Evolutionary conservation across 2,888 invertebrate genomes (phyloP), one percentile per base, ranked within the genome.

Genomic region (Syrphus vitripennis): DNA sequence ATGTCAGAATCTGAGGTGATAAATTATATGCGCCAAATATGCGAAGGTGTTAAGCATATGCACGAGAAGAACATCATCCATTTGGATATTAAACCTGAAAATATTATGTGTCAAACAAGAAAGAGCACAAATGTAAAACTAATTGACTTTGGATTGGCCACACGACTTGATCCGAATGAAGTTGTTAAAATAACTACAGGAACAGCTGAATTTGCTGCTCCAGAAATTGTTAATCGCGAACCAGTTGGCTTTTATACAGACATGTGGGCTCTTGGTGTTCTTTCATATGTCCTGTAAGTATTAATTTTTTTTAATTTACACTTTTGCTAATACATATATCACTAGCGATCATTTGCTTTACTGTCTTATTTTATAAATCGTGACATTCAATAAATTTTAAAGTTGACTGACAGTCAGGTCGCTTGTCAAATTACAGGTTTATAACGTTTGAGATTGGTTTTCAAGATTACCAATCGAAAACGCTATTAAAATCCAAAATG

Each of bases 171-270:
- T 93, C 99, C 99, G 1, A 98, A 98, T 93, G 98, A 99, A 92
- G 96, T 98, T 26, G 99, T 99, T 4, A 99, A 99, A 94, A 99
- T 99, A 87, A 98, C 98, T 3, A 99, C 99, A 0, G 99, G 99
- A 80, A 99, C 99, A 0, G 99, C 99, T 0, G 99, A 99, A 93
- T 99, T 99, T 93, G 99, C 99, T 1, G 99, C 99, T 50, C 99
- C 99, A 0, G 99, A 99, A 94, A 98, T 99, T 87, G 99, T 99
- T 0, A 98, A 99, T 90, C 95, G 99, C 16, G 99, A 99, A 92
- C 98, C 99, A 0, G 99, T 99, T 84, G 99, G 99, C 74, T 99
- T 99, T 94, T 99, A 99, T 93, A 99, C 99, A 0, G 99, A 99
- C 92, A 99, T 99, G 99, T 99, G 99, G 99, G 99, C 99, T 40